Evolutionary conservation across 2,888 invertebrate species (phyloP).

Genomic region (Andrena dorsata): DNA sequence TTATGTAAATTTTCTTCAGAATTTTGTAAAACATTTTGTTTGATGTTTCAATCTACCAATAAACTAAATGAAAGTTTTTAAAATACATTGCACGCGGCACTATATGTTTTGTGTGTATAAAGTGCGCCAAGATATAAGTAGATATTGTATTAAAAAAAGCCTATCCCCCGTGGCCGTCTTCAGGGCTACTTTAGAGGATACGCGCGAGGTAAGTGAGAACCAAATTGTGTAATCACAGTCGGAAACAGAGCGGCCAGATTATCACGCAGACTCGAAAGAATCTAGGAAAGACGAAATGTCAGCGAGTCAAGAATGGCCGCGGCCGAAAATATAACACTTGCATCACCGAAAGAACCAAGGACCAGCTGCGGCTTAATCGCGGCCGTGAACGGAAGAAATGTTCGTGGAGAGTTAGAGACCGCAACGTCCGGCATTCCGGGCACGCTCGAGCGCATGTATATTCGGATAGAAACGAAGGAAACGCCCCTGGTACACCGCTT

Average conservation of each 20-base stretch:
- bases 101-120: background rate
- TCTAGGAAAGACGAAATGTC: too few relatives aligned
- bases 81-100: conserved; percentile 27
- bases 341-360: background rate
- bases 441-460: background rate
- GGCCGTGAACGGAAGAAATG: background rate
- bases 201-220: conserved; percentile 11
- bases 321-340: background rate
- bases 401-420: background rate
- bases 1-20: conserved; percentile 60
- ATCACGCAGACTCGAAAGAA: too few relatives aligned
- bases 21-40: conserved; percentile 62
- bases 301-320: background rate
- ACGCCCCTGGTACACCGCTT: conserved; percentile 78
- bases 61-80: conserved; percentile 55
- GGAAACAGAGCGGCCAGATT: too few relatives aligned
- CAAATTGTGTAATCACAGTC: background rate
- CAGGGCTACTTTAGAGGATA: too few relatives aligned
- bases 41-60: conserved; percentile 55
- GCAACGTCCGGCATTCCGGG: conserved; percentile 27
- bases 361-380: background rate
- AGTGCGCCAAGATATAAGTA: too few relatives aligned
- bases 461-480: conserved; percentile 58
- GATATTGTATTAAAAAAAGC: background rate
- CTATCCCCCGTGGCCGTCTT: too few relatives aligned